phyloP scores from a whole-genome alignment of 37 sponge, comb jelly and placozoan species.

The Theonella swinhoei region DNA sequence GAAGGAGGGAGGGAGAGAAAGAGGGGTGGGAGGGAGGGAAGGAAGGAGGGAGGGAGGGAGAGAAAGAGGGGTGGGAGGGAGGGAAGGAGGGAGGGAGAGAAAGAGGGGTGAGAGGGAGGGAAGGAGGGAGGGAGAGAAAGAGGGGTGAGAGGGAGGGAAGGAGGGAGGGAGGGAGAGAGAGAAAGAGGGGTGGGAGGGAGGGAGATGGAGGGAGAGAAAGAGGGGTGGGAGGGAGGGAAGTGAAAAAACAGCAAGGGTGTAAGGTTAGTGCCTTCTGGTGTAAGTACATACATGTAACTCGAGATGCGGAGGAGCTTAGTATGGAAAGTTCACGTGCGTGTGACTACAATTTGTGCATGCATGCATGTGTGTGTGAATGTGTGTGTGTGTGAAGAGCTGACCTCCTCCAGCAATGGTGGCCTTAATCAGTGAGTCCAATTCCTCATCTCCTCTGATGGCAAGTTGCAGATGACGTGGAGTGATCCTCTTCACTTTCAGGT shows the following conservation, averaged over 20 bases:
- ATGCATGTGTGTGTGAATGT: neutral
- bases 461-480: constrained; percentile 97
- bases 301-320: neutral
- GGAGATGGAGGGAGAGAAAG: too few relatives aligned
- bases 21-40: too few relatives aligned
- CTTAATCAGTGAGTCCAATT: constrained; percentile 93
- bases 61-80: too few relatives aligned
- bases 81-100: too few relatives aligned
- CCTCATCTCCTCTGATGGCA: constrained; percentile 98
- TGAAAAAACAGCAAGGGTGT: neutral
- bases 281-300: too few relatives aligned
- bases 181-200: too few relatives aligned
- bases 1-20: too few relatives aligned
- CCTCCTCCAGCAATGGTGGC: constrained; percentile 99
- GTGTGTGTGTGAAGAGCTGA: neutral
- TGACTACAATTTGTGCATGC: neutral
- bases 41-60: neutral
- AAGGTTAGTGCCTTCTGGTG: neutral
- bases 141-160: neutral
- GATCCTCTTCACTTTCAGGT: constrained; percentile 97
- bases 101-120: neutral
- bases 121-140: neutral
- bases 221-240: neutral
- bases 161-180: neutral
- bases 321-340: too few relatives aligned